A percentile compares a stretch with the other conserved stretches of the same genome.
Evolutionary conservation across 2,888 invertebrate species (phyloP).

Genomic region (Eretmocerus hayati): DNA sequence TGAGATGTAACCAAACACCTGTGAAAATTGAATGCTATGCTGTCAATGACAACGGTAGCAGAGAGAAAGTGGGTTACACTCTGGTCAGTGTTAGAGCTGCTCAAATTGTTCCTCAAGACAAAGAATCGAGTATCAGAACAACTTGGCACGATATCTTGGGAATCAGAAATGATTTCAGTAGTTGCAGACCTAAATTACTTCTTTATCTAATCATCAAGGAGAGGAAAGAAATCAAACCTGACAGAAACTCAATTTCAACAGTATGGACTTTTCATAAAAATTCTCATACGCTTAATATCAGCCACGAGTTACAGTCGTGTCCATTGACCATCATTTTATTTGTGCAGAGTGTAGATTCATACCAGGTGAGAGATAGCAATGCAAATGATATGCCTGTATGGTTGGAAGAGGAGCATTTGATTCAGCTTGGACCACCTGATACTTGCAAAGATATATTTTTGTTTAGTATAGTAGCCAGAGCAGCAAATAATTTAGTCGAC

Average conservation of each 20-base stretch:
- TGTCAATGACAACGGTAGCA: constrained; percentile 51
- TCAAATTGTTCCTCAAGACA: constrained; percentile 55
- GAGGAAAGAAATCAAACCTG: no score
- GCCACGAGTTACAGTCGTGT: no score
- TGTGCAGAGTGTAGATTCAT: no score
- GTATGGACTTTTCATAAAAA: background rate
- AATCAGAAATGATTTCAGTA: constrained; percentile 39
- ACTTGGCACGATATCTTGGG: constrained; percentile 44
- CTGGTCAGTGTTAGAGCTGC: constrained; percentile 64
- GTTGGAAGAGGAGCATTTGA: constrained; percentile 35
- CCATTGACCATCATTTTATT: no score
- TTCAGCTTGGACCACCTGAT: constrained; percentile 41
- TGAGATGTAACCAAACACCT: constrained; percentile 66
- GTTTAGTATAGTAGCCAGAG: constrained; percentile 53
- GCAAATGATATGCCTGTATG: constrained; percentile 23
- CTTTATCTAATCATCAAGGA: constrained; percentile 42
- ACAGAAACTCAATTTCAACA: constrained; percentile 5
- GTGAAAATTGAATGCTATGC: constrained; percentile 65
- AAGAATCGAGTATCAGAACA: constrained; percentile 39
- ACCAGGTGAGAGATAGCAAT: no score
- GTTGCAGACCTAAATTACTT: constrained; percentile 41
- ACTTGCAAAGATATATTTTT: constrained; percentile 46
- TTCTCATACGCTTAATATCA: background rate
- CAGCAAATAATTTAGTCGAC: constrained; percentile 53
- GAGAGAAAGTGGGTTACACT: constrained; percentile 63